These are phyloP conservation scores for Eriosoma lanigerum DNA, from an alignment of 1,140 invertebrate genomes.

Conservation along the genomic window DNA sequence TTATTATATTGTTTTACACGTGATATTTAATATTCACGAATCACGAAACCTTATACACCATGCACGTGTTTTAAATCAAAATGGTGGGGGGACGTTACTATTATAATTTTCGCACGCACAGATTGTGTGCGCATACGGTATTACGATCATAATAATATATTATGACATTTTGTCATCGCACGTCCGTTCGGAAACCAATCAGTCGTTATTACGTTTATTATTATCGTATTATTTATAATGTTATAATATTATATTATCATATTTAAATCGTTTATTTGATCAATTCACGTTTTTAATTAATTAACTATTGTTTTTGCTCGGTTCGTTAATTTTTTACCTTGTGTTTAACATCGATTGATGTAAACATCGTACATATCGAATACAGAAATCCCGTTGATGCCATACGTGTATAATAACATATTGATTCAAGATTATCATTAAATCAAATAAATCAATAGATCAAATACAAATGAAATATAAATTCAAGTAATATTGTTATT, in stretches of 20 bases:
- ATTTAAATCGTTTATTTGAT: too few relatives aligned
- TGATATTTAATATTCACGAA: constrained; percentile 37
- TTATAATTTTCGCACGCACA: constrained; percentile 12
- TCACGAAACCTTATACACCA: constrained; percentile 16
- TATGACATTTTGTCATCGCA: constrained; percentile 10
- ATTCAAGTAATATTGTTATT: constrained; percentile 25
- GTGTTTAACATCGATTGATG: too few relatives aligned
- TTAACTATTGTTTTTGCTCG: background rate
- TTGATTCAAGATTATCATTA: background rate
- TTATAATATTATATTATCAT: too few relatives aligned
- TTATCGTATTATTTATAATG: too few relatives aligned
- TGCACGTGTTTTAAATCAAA: constrained; percentile 33
- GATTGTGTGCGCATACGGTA: background rate
- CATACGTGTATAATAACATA: background rate
- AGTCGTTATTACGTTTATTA: background rate
- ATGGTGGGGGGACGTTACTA: background rate
- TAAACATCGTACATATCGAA: too few relatives aligned
- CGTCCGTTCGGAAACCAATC: background rate
- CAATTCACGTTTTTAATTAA: too few relatives aligned
- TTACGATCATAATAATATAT: background rate
- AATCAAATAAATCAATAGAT: background rate
- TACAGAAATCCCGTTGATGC: constrained; percentile 16
- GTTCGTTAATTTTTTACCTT: constrained; percentile 12
- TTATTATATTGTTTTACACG: constrained; percentile 31
- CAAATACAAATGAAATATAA: constrained; percentile 47